A percentile compares a stretch with the other conserved stretches of the same genome.
These are phyloP conservation scores for Cryptoprocta ferox DNA, from an alignment of 2,797 vertebrate genomes.

Conservation along the genomic window DNA sequence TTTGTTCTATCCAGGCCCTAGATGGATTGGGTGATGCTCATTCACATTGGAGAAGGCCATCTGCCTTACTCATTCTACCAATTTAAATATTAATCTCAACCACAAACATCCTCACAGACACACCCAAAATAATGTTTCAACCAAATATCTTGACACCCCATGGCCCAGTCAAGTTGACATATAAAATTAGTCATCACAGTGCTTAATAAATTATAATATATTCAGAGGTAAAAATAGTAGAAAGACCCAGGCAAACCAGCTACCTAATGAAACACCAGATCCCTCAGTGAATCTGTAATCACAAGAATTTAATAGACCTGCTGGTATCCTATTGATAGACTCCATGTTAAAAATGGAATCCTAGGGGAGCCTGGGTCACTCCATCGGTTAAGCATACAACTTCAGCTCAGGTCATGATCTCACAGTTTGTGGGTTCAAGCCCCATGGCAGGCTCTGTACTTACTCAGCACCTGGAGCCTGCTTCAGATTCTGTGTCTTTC, in stretches of 20 bases:
- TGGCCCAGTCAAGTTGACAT: not conserved
- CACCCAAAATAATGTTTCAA: not conserved
- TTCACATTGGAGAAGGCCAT: not conserved
- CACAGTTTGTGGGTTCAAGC: too few relatives aligned
- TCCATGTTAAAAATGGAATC: not conserved
- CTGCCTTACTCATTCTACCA: not conserved
- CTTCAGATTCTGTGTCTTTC: too few relatives aligned
- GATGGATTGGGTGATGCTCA: not conserved
- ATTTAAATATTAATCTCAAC: conserved; percentile 16
- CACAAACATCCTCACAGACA: not conserved
- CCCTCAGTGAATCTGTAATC: not conserved
- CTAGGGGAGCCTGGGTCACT: too few relatives aligned
- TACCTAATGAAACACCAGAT: not conserved
- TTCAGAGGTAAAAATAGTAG: not conserved
- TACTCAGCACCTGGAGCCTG: too few relatives aligned
- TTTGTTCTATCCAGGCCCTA: not conserved
- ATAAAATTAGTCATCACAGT: not conserved
- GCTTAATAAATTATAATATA: not conserved
- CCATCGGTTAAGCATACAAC: too few relatives aligned
- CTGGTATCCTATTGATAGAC: not conserved
- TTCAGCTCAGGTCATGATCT: too few relatives aligned
- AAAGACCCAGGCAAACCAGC: not conserved
- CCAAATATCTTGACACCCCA: not conserved
- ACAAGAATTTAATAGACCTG: not conserved
- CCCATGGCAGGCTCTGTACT: too few relatives aligned